phyloP scores from a whole-genome alignment of 2,113 vertebrate genomes.

The Nerophis ophidion region DNA sequence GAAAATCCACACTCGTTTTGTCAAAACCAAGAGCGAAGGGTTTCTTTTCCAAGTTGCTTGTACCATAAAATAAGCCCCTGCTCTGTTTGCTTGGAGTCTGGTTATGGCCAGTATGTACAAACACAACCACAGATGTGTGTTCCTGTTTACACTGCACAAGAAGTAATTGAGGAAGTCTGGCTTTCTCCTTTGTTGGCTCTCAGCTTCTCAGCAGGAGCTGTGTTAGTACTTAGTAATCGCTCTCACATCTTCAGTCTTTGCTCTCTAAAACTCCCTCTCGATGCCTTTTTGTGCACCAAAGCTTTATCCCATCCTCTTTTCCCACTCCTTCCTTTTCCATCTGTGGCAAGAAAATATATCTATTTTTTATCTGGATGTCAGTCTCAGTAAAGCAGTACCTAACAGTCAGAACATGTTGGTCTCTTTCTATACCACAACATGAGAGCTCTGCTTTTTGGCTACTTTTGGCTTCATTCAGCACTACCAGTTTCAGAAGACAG shows the following conservation, averaged over 20 bases:
- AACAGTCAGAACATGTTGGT: constrained; percentile 8
- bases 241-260: constrained; percentile 30
- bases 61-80: constrained; percentile 6
- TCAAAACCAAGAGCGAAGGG: neutral
- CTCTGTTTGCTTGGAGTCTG: constrained; percentile 23
- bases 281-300: constrained; percentile 24
- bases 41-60: neutral
- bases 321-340: neutral
- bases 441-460: constrained; percentile 7
- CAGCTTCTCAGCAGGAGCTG: constrained; percentile 31
- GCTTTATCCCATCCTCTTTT: constrained; percentile 3
- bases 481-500: constrained; percentile 24
- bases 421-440: constrained; percentile 13
- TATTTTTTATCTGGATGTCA: constrained; percentile 17
- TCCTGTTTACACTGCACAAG: constrained; percentile 52
- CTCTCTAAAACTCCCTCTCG: constrained; percentile 11
- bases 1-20: no score
- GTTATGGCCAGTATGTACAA: constrained; percentile 25
- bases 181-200: constrained; percentile 44
- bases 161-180: constrained; percentile 58
- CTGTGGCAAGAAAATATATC: constrained; percentile 20
- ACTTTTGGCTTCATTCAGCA: constrained; percentile 28
- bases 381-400: constrained; percentile 8
- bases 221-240: constrained; percentile 48
- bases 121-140: constrained; percentile 40